Percentiles rank a stretch among this genome's conserved stretches.
Evolutionary conservation across 1,140 invertebrate genomes (phyloP).

Genomic region (Chrysopa pallens): DNA sequence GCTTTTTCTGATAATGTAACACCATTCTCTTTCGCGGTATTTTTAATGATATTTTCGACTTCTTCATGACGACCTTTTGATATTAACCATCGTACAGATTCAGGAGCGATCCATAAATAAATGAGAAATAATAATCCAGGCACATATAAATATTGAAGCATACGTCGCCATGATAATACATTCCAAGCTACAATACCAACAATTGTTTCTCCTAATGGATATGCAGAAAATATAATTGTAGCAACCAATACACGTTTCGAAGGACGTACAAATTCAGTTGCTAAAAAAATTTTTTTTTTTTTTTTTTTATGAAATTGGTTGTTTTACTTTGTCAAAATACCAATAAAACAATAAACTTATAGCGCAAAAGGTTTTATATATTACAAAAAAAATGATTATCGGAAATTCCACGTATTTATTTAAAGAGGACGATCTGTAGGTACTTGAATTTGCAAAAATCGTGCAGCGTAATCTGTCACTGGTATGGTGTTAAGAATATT

Average conservation of each 20-base stretch:
- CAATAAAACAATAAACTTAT: too few species aligned
- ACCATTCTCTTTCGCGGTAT: slow-evolving; percentile 51
- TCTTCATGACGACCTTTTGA: slow-evolving; percentile 44
- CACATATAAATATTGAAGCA: slow-evolving; percentile 44
- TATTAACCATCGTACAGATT: slow-evolving; percentile 57
- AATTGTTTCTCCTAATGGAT: slow-evolving; percentile 49
- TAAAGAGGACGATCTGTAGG: too few species aligned
- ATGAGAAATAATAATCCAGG: slow-evolving; percentile 41
- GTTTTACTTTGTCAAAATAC: too few species aligned
- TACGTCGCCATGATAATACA: slow-evolving; percentile 45
- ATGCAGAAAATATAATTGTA: slow-evolving; percentile 47
- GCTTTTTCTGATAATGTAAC: slow-evolving; percentile 24
- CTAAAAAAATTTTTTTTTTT: slow-evolving; percentile 38
- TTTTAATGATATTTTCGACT: slow-evolving; percentile 34
- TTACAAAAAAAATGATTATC: too few species aligned
- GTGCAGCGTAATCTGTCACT: too few species aligned
- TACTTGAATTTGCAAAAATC: too few species aligned
- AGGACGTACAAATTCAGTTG: slow-evolving; percentile 58
- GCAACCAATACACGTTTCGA: slow-evolving; percentile 51
- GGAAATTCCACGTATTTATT: too few species aligned
- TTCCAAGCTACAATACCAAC: slow-evolving; percentile 46
- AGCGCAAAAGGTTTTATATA: too few species aligned
- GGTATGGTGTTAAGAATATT: too few species aligned
- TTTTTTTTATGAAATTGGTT: too few species aligned
- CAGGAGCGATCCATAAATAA: slow-evolving; percentile 37